A percentile compares a stretch with the other conserved stretches of the same genome.
Conservation (phyloP, 1,140 invertebrate genomes). For the Epicauta chinensis region DNA sequence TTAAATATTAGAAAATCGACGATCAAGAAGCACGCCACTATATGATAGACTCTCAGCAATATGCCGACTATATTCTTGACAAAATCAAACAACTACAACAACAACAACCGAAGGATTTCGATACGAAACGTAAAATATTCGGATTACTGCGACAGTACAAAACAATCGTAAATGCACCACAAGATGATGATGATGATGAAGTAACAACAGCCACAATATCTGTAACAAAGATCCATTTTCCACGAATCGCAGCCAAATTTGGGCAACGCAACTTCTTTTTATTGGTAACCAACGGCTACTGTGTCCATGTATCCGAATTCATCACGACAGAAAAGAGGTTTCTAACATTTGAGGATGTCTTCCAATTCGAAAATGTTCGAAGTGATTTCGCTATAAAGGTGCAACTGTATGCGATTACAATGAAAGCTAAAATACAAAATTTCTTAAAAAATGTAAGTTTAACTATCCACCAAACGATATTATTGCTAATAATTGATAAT, state of each 20-base stretch:
- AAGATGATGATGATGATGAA: too few relatives aligned
- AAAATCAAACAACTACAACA: neutral
- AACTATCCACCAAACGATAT: neutral
- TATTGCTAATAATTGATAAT: too few relatives aligned
- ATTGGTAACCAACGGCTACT: neutral
- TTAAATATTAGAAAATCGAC: too few relatives aligned
- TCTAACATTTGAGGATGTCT: conserved; percentile 1
- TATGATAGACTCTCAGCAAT: neutral
- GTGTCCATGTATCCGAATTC: neutral
- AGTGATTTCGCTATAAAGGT: neutral
- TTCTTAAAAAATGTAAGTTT: neutral
- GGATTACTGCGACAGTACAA: neutral
- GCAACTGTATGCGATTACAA: neutral
- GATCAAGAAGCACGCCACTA: too few relatives aligned
- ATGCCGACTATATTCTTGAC: neutral
- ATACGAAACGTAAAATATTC: neutral
- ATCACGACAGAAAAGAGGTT: neutral
- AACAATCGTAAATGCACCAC: neutral
- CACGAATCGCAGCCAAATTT: neutral
- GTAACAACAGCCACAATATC: neutral
- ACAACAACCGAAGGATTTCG: neutral
- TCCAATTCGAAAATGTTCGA: neutral
- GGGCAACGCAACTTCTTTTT: neutral
- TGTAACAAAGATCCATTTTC: neutral
- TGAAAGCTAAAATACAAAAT: neutral